Conservation (phyloP, 2,113 vertebrate genomes). For the Periophthalmodon schlosseri region DNA sequence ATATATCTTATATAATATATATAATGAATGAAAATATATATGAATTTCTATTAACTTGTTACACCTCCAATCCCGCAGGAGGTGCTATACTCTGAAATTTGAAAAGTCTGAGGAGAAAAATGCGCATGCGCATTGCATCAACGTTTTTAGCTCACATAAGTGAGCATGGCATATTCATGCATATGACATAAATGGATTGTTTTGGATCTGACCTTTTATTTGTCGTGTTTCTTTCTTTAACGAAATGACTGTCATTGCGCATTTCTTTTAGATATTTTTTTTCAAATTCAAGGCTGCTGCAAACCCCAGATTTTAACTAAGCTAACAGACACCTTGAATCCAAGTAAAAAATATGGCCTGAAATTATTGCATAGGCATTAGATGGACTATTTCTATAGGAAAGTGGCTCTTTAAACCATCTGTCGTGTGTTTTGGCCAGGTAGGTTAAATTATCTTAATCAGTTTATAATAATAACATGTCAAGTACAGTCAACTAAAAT, state of each 20-base stretch:
- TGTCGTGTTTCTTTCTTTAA: not conserved
- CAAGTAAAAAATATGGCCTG: not conserved
- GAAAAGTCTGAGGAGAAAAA: not conserved
- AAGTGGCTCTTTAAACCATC: not conserved
- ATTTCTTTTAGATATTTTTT: not conserved
- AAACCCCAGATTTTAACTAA: not conserved
- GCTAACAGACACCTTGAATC: not conserved
- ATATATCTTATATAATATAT: too few relatives aligned
- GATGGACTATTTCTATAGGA: not conserved
- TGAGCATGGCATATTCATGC: not conserved
- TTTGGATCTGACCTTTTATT: not conserved
- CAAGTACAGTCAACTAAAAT: not conserved
- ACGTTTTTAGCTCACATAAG: slow-evolving; percentile 24
- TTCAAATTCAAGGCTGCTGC: not conserved
- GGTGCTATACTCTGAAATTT: not conserved
- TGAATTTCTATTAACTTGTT: not conserved
- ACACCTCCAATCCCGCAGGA: not conserved
- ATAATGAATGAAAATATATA: not conserved
- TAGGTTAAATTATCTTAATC: not conserved
- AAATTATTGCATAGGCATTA: not conserved
- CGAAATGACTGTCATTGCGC: not conserved
- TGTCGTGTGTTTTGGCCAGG: not conserved
- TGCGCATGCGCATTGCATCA: not conserved
- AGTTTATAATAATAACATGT: not conserved
- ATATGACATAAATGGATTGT: not conserved